Conservation (phyloP, 2,888 invertebrate genomes). For the Agonopterix arenella region DNA sequence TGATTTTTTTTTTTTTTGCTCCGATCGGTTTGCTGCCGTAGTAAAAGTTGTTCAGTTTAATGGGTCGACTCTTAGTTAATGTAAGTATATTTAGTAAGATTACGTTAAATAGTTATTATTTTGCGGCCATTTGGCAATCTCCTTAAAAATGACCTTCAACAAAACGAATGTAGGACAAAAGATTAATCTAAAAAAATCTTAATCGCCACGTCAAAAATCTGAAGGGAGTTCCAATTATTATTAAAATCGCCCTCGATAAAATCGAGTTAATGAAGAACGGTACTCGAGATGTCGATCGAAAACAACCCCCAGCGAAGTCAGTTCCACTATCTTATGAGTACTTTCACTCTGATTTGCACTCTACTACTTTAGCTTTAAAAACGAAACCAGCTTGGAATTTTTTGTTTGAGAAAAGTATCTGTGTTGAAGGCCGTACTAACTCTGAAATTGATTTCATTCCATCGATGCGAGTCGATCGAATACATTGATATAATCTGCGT, state of each 20-base stretch:
- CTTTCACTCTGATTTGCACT: constrained; percentile 1
- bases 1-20: too few relatives aligned
- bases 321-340: constrained; percentile 1
- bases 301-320: constrained; percentile 9
- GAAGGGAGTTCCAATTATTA: constrained; percentile 62
- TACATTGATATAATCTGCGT: constrained; percentile 53
- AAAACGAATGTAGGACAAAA: constrained; percentile 36
- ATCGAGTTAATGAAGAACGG: constrained; percentile 74
- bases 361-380: neutral
- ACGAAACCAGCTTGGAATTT: neutral
- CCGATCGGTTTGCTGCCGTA: too few relatives aligned
- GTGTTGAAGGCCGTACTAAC: constrained; percentile 27
- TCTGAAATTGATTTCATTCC: constrained; percentile 70
- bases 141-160: constrained; percentile 28
- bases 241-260: constrained; percentile 66
- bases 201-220: constrained; percentile 59
- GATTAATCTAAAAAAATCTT: constrained; percentile 52
- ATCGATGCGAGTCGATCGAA: constrained; percentile 53
- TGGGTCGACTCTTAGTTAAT: too few relatives aligned
- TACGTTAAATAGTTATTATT: neutral
- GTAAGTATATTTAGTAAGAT: too few relatives aligned
- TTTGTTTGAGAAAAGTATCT: neutral
- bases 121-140: neutral
- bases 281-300: constrained; percentile 54
- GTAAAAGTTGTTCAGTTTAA: too few relatives aligned